These are phyloP conservation scores for Enteromius radiatus DNA, from an alignment of 2,797 vertebrate genomes.

Conservation along the genomic window DNA sequence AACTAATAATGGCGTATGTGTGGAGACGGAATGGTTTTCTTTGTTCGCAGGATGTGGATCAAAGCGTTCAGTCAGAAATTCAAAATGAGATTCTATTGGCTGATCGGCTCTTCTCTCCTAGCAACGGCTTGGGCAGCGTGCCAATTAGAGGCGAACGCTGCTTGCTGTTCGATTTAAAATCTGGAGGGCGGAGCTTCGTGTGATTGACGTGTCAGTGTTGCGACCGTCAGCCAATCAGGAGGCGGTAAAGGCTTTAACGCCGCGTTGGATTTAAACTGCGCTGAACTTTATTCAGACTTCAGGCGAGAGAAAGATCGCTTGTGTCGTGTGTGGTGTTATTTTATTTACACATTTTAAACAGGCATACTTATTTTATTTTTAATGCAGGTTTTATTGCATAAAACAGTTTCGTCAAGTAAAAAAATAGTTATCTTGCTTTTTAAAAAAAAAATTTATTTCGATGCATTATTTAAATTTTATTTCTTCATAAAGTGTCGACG, in stretches of 20 bases:
- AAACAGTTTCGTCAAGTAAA: neutral
- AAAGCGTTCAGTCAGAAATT: constrained; percentile 50
- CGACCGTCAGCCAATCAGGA: constrained; percentile 68
- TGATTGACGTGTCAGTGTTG: constrained; percentile 52
- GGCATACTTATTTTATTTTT: neutral
- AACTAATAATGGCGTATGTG: too few species aligned
- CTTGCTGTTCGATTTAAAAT: constrained; percentile 75
- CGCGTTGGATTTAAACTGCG: constrained; percentile 3
- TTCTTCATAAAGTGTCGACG: neutral
- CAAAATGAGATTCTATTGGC: constrained; percentile 66
- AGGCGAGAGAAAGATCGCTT: neutral
- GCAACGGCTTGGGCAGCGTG: constrained; percentile 76
- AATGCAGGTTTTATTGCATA: neutral
- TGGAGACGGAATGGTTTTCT: neutral
- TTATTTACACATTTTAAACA: neutral
- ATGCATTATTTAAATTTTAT: neutral
- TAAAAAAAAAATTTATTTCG: too few species aligned
- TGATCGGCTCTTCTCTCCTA: constrained; percentile 67
- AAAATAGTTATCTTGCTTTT: too few species aligned
- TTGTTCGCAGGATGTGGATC: constrained; percentile 29
- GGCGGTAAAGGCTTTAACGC: neutral
- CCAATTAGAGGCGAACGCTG: constrained; percentile 71
- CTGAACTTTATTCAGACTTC: constrained; percentile 14
- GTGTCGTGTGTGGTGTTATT: too few species aligned
- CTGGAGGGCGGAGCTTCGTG: constrained; percentile 35